Evolutionary conservation across 1,140 invertebrate species (phyloP), one percentile per base, ranked within the genome.

Genomic region (Micrasema minimum): DNA sequence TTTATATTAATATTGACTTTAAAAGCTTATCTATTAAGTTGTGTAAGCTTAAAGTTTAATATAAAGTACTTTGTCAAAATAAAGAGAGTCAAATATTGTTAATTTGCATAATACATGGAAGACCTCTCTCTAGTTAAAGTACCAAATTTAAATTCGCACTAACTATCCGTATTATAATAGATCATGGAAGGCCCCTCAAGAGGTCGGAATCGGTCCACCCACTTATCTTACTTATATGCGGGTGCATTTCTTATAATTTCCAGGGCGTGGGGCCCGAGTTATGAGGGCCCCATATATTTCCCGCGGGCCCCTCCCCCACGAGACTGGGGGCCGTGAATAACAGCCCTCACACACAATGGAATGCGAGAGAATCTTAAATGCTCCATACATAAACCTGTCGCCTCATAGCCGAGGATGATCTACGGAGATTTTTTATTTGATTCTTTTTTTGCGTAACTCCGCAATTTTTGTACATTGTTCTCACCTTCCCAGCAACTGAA

Each of bases 241-340:
- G 14, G 55, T 59, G 55, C 55, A 59, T 59, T 59, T 59, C 55
- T 59, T 67, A 50, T 31, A 31, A 4, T 53, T 55, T 23, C 50
- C 12, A 14, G 45, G 12, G 26, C 26, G 26, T 31, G 2, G 2
- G 18, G 38, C 48, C 35, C 22, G 45, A 74, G 72, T 70, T 74
- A 74, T 74, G 61, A 69, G 37, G 43, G 26, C 67, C 62, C n/a
- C n/a, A n/a, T n/a, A 74, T 74, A 73, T 69, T 48, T 73, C 50
- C 62, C 45, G 37, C n/a, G 38, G 50, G 62, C 41, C 50, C 26
- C n/a, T 23, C 50, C 14, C 55, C 51, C 0, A n/a, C 6, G 55
- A 20, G 55, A 59, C 55, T 38, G 18, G 18, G 3, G 35, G 55
- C n/a, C 26, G 38, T 38, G 55, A 38, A 59, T 37, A 38, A 59